Evolutionary conservation across 2,113 vertebrate genomes (phyloP).

Genomic region (Microcebus jonahi): DNA sequence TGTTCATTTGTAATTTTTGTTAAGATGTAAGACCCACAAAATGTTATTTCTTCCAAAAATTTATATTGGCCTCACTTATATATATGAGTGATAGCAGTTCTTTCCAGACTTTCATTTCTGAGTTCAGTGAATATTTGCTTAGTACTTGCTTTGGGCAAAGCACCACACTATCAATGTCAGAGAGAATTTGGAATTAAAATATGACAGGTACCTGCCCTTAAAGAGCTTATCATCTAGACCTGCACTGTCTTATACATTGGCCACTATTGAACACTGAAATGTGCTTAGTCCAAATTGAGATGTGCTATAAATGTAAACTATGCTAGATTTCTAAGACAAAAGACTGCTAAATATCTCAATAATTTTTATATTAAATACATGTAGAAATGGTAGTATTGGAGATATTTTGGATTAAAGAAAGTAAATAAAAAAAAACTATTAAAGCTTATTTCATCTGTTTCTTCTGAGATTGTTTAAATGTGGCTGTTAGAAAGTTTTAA

Average conservation of each 20-base stretch:
- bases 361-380: background rate
- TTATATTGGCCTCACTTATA: background rate
- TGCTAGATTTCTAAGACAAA: background rate
- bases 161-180: background rate
- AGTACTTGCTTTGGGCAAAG: background rate
- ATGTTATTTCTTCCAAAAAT: background rate
- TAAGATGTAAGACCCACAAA: background rate
- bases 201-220: background rate
- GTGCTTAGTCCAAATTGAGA: background rate
- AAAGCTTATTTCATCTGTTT: constrained; percentile 8
- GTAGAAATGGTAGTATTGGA: constrained; percentile 1
- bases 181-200: background rate
- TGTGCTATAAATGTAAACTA: background rate
- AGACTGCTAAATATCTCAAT: background rate
- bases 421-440: constrained; percentile 2
- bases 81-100: background rate
- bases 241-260: background rate
- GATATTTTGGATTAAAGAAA: background rate
- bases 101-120: background rate
- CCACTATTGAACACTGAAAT: background rate
- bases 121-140: background rate
- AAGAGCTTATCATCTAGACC: background rate
- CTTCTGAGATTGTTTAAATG: background rate
- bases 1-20: constrained; percentile 20
- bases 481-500: background rate